phyloP scores from a whole-genome alignment of 2,113 vertebrate species.

The Tychaedon coryphoeus region DNA sequence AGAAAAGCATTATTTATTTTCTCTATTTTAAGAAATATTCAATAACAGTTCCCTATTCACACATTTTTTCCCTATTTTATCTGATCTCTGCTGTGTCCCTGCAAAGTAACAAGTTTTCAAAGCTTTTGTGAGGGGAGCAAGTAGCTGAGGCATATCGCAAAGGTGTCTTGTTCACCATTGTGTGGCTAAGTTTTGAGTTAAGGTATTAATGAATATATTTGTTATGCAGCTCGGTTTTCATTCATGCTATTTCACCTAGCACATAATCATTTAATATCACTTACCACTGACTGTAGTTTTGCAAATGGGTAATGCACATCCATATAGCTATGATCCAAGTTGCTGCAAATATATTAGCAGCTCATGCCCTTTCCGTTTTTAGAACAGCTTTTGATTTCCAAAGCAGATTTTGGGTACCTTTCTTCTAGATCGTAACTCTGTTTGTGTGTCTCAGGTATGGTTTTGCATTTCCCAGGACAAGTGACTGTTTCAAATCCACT shows the following conservation, averaged over 20 bases:
- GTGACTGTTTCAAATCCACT: neutral
- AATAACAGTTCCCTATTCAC: neutral
- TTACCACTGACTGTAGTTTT: neutral
- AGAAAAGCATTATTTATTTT: neutral
- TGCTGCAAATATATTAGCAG: neutral
- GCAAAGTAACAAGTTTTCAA: neutral
- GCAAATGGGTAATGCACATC: neutral
- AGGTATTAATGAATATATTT: neutral
- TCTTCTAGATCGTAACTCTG: neutral
- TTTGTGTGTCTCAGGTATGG: neutral
- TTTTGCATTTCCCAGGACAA: neutral
- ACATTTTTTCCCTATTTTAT: neutral
- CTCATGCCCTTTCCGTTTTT: neutral
- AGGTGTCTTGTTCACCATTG: neutral
- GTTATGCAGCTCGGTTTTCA: neutral
- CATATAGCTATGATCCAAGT: neutral
- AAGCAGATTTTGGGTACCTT: neutral
- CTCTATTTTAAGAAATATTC: neutral
- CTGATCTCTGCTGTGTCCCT: neutral
- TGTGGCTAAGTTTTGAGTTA: neutral
- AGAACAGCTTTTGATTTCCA: neutral
- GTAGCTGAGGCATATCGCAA: neutral
- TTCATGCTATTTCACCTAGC: neutral
- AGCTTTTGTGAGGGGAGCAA: neutral
- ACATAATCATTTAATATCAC: neutral